phyloP scores from a whole-genome alignment of 2,113 vertebrate genomes.

The Butorides virescens region DNA sequence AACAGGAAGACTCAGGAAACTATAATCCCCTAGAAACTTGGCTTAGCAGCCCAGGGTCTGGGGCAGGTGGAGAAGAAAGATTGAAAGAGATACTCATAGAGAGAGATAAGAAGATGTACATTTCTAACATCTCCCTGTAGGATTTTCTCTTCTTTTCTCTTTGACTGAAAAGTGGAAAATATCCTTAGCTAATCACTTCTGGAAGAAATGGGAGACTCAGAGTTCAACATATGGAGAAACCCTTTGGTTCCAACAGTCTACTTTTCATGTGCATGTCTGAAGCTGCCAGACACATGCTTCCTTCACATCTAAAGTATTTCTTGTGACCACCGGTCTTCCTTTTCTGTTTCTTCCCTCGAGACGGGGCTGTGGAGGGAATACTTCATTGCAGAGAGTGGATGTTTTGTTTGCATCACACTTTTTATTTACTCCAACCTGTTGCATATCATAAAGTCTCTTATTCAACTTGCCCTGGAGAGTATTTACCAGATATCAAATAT shows the following conservation, averaged over 20 bases:
- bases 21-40: neutral
- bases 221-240: conserved; percentile 53
- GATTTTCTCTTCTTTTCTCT: conserved; percentile 4
- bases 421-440: conserved; percentile 29
- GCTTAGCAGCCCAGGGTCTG: neutral
- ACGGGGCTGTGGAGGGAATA: neutral
- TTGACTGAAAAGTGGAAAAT: conserved; percentile 61
- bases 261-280: conserved; percentile 43
- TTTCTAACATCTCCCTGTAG: conserved; percentile 16
- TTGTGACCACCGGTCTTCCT: conserved; percentile 43
- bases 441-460: neutral
- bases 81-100: neutral
- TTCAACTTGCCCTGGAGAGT: neutral
- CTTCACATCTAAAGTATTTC: conserved; percentile 42
- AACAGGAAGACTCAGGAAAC: conserved; percentile 4
- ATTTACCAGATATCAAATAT: conserved; percentile 36
- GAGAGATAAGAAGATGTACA: conserved; percentile 27
- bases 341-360: conserved; percentile 26
- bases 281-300: conserved; percentile 63
- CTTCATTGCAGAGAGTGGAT: neutral
- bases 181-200: conserved; percentile 63
- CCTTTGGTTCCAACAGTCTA: conserved; percentile 47
- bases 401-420: conserved; percentile 7
- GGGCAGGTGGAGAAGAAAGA: neutral
- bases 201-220: conserved; percentile 36